Conservation (phyloP, 2,888 invertebrate species). For the Terebella lapidaria region DNA sequence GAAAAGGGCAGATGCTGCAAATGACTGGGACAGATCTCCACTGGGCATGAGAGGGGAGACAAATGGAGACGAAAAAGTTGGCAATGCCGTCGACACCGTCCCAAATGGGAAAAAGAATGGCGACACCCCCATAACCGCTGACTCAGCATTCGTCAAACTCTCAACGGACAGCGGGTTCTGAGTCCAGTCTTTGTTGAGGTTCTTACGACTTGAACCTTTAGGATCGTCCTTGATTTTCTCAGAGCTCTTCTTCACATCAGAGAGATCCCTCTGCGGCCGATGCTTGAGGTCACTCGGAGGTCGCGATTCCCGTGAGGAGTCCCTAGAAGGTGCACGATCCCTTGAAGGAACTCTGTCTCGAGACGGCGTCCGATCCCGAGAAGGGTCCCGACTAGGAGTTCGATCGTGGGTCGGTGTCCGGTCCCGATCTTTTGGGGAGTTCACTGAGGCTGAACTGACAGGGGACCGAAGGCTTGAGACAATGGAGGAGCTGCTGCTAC, state of each 20-base stretch:
- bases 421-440: neutral
- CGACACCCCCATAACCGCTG: conserved; percentile 2
- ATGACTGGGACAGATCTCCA: too few species aligned
- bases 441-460: neutral
- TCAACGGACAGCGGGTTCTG: neutral
- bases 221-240: too few species aligned
- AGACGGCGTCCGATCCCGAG: neutral
- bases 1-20: too few species aligned
- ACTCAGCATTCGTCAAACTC: neutral
- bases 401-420: neutral
- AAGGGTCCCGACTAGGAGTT: neutral
- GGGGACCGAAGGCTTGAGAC: neutral
- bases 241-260: too few species aligned
- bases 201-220: neutral
- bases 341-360: neutral
- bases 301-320: neutral
- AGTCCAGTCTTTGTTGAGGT: neutral
- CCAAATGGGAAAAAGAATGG: conserved; percentile 21
- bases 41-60: neutral
- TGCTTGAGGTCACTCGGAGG: neutral
- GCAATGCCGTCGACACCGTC: neutral
- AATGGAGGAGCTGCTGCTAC: neutral
- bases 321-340: neutral
- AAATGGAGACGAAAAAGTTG: neutral
- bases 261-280: too few species aligned